These are phyloP conservation scores for Parochlus steinenii DNA, from an alignment of 2,888 invertebrate genomes.

Conservation along the genomic window DNA sequence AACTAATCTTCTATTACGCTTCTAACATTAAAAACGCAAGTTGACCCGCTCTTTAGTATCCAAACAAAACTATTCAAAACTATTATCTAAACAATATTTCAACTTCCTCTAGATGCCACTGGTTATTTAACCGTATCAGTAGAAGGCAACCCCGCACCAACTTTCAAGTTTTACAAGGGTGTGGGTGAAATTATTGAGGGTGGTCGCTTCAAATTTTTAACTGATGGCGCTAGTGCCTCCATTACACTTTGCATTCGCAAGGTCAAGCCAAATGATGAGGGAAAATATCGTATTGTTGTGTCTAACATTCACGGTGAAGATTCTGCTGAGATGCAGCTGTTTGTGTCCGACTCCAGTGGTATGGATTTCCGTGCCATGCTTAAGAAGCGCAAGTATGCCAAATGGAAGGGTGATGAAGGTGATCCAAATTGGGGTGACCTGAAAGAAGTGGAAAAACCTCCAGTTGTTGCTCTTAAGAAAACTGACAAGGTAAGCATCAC, in stretches of 20 bases:
- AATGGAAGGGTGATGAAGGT: slow-evolving; percentile 81
- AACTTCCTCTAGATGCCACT: slow-evolving; percentile 34
- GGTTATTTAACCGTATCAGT: slow-evolving; percentile 86
- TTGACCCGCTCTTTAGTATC: not conserved
- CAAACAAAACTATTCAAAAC: not conserved
- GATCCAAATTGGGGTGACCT: slow-evolving; percentile 89
- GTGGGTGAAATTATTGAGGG: slow-evolving; percentile 86
- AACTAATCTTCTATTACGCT: no score
- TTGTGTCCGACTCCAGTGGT: slow-evolving; percentile 93
- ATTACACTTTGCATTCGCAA: slow-evolving; percentile 92
- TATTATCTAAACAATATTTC: not conserved
- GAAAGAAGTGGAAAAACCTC: slow-evolving; percentile 81
- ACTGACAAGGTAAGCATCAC: slow-evolving; percentile 68
- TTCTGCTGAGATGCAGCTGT: slow-evolving; percentile 87
- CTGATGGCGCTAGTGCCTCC: slow-evolving; percentile 83
- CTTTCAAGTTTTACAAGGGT: slow-evolving; percentile 90
- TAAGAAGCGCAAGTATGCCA: slow-evolving; percentile 88
- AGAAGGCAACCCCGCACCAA: slow-evolving; percentile 87
- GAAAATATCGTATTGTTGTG: slow-evolving; percentile 82
- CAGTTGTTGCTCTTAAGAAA: slow-evolving; percentile 73
- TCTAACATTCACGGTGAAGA: slow-evolving; percentile 92
- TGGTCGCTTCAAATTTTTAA: slow-evolving; percentile 86
- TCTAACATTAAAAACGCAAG: not conserved
- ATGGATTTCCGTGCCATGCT: slow-evolving; percentile 99
- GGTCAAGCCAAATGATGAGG: slow-evolving; percentile 93